Evolutionary conservation across 1,140 invertebrate species (phyloP), one percentile per base, ranked within the genome.

Genomic region (Brachionus paranguensis): DNA sequence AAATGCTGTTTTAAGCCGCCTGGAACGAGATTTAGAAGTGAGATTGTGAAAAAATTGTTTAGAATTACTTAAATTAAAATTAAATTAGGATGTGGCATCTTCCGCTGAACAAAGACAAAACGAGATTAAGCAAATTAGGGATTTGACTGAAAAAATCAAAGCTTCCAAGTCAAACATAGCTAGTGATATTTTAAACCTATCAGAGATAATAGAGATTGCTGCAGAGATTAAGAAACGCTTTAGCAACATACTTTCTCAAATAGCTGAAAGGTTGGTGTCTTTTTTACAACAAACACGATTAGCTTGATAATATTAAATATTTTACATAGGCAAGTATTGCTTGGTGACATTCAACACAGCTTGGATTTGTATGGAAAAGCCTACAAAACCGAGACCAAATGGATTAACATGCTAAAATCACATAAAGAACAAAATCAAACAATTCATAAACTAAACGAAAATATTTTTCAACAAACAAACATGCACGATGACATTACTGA

Each of bases 141-240:
- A 76, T 50, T 76, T 76, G 72, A 50, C 17, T 5, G 72, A 76
- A 24, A 76, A 76, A 76, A 47, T 76, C 27, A 47, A 47, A 33
- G 43, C 72, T 14, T 76, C 41, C 24, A 76, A 76, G 24, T 27
- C 43, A 24, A 76, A 76, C 11, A 50, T 76, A 14, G 27, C 41
- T 6, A 76, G 20, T 76, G 72, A 76, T 17, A 76, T 76, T 50
- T 50, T 47, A 14, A 76, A 76, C n/a, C 33, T 76, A 33, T 14
- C 41, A 29, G 72, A 76, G 45, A 76, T 76, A 50, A 11, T 76
- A 27, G 72, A 76, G 2, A 20, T 76, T 76, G 72, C 72, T 76
- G 72, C 14, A 50, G 72, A 76, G 72, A 50, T 76, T 76, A 76
- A 76, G 50, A 76, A 76, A 76, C 72, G 72, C 47, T 76, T 27